Evolutionary conservation across 2,888 invertebrate species (phyloP).

Genomic region (Encarsia formosa): DNA sequence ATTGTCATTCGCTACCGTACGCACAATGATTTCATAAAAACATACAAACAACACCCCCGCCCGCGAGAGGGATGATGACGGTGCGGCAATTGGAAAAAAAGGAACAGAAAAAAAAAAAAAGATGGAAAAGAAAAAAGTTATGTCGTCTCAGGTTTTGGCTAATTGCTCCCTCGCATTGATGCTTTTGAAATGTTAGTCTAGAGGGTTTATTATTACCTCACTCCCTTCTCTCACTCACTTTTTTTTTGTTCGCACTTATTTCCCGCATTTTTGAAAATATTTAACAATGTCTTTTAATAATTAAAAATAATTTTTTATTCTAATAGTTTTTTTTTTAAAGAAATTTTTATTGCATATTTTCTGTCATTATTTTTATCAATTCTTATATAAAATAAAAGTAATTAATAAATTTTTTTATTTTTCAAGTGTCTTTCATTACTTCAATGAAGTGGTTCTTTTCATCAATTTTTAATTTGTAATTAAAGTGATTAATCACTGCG

Average conservation of each 20-base stretch:
- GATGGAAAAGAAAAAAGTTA: not conserved
- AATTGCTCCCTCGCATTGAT: conserved; percentile 12
- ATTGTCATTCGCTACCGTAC: conserved; percentile 50
- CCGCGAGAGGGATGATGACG: conserved; percentile 22
- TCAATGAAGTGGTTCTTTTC: too few relatives aligned
- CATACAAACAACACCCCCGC: conserved; percentile 36
- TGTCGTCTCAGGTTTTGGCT: conserved; percentile 8
- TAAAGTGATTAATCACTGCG: too few relatives aligned
- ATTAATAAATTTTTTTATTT: too few relatives aligned
- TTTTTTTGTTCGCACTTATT: conserved; percentile 7
- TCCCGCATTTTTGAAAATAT: not conserved
- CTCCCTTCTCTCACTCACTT: not conserved
- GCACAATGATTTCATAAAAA: conserved; percentile 52
- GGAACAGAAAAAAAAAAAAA: not conserved
- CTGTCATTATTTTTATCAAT: too few relatives aligned
- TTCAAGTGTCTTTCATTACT: too few relatives aligned
- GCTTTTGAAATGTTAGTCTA: conserved; percentile 6
- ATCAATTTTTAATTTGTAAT: too few relatives aligned
- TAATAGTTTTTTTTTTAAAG: too few relatives aligned
- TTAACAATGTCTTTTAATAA: too few relatives aligned
- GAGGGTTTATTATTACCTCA: conserved; percentile 6
- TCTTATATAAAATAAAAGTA: too few relatives aligned
- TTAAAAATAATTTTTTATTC: too few relatives aligned
- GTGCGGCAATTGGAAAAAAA: conserved; percentile 10
- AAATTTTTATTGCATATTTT: too few relatives aligned